Percentiles rank a stretch among this genome's conserved stretches.
Evolutionary conservation across 2,888 invertebrate species (phyloP).

Genomic region (Hylaea fasciaria): DNA sequence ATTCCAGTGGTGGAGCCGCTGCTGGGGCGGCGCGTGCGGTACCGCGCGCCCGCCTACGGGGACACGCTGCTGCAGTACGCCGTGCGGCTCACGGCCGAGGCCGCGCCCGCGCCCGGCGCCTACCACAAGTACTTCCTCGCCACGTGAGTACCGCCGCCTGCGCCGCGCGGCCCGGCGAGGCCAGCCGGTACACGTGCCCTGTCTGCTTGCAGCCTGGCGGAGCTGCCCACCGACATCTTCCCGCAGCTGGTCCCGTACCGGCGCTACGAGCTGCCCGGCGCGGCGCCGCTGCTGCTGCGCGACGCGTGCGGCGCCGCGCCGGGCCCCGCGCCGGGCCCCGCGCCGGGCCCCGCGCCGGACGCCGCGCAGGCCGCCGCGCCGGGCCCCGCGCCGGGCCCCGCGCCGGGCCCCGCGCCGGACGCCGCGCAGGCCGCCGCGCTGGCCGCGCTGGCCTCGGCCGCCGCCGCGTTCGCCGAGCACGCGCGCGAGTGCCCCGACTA

Average conservation of each 20-base stretch:
- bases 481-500: conserved; percentile 56
- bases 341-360: conserved; percentile 1
- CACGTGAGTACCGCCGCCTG: conserved; percentile 56
- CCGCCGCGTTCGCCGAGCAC: conserved; percentile 41
- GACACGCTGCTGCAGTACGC: conserved; percentile 65
- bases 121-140: conserved; percentile 70
- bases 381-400: conserved; percentile 41
- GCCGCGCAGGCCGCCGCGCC: conserved; percentile 42
- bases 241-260: conserved; percentile 62
- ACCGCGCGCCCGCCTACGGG: conserved; percentile 59
- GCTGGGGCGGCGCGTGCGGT: conserved; percentile 51
- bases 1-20: conserved; percentile 57
- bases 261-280: conserved; percentile 68
- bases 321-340: conserved; percentile 4
- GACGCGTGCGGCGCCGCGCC: conserved; percentile 43
- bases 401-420: conserved; percentile 9
- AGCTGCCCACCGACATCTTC: conserved; percentile 53
- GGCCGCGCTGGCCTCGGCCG: conserved; percentile 12
- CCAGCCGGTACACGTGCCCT: too few relatives aligned
- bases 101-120: conserved; percentile 40
- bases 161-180: too few relatives aligned
- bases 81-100: conserved; percentile 57
- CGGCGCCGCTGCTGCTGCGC: conserved; percentile 48
- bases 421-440: conserved; percentile 42
- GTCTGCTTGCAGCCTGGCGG: conserved; percentile 49